These are phyloP conservation scores for fruit fly (Drosophila melanogaster) DNA, from an alignment of 1,140 invertebrate species.

Conservation along the genomic window Release_6_plus_ISO1_MT NC_004354.4:9989501-9990000, in stretches of 20 bases:
- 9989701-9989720: constrained; percentile 84
- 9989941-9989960: constrained; percentile 24
- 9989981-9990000: neutral
- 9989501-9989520: constrained; percentile 56
- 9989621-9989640: constrained; percentile 35
- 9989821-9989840: neutral
- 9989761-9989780: constrained; percentile 22
- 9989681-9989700: constrained; percentile 85
- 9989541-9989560: constrained; percentile 4
- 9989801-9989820: neutral
- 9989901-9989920: constrained; percentile 18
- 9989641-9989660: constrained; percentile 71
- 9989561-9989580: constrained; percentile 6
- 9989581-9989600: constrained; percentile 28
- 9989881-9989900: constrained; percentile 2
- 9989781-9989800: constrained; percentile 13
- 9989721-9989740: constrained; percentile 68
- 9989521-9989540: constrained; percentile 59
- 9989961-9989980: neutral
- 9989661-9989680: constrained; percentile 84
- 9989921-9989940: constrained; percentile 1
- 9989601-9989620: constrained; percentile 16
- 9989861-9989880: constrained; percentile 47
- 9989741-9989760: constrained; percentile 43
- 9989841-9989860: constrained; percentile 28